These are phyloP conservation scores for Ceryle rudis DNA, from an alignment of 2,797 vertebrate genomes.

Conservation along the genomic window DNA sequence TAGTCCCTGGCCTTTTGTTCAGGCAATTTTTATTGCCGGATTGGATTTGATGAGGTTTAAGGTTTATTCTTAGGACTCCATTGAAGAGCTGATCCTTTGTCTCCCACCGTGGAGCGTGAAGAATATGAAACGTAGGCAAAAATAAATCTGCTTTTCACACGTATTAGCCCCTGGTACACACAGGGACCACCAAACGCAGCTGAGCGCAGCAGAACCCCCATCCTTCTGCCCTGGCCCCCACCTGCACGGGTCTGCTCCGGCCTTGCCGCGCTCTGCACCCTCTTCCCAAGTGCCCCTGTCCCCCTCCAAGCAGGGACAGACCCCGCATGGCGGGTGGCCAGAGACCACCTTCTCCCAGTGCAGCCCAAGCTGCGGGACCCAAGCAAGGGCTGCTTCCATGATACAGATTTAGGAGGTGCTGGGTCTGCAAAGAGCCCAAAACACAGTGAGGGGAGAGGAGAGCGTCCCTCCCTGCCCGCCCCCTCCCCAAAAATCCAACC, in stretches of 20 bases:
- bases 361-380: background rate
- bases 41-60: constrained; percentile 80
- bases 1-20: constrained; percentile 66
- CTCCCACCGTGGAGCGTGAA: constrained; percentile 49
- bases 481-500: background rate
- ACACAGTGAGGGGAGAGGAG: rapidly evolving
- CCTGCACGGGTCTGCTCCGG: background rate
- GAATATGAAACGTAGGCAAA: constrained; percentile 61
- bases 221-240: background rate
- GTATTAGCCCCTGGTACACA: background rate
- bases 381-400: background rate
- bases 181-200: constrained; percentile 65
- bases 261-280: background rate
- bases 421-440: background rate
- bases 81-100: constrained; percentile 78
- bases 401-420: rapidly evolving
- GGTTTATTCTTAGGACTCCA: constrained; percentile 75
- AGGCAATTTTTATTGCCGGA: constrained; percentile 75
- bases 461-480: background rate
- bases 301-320: background rate
- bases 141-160: constrained; percentile 69
- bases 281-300: rapidly evolving
- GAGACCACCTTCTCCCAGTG: rapidly evolving
- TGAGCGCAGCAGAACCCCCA: background rate
- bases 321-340: background rate